Evolutionary conservation across 1,140 invertebrate genomes (phyloP).

Genomic region (Nymphalis io): DNA sequence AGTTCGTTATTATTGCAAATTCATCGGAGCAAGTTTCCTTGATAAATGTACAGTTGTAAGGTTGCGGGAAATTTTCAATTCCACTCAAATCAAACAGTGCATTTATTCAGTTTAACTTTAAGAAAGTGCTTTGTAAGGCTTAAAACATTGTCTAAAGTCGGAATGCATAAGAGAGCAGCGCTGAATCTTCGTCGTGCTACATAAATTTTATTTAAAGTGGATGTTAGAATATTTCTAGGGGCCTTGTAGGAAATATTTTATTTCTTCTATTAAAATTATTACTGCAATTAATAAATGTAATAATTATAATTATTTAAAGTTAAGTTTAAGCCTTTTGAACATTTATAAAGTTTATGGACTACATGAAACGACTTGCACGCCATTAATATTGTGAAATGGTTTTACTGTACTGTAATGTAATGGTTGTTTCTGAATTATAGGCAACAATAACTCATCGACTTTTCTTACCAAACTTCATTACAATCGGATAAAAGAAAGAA

Average conservation of each 20-base stretch:
- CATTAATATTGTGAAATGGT: no score
- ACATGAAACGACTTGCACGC: no score
- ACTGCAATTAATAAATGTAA: no score
- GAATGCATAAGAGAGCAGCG: conserved; percentile 37
- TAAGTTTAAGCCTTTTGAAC: no score
- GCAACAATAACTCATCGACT: no score
- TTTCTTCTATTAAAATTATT: neutral
- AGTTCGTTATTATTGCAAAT: conserved; percentile 43
- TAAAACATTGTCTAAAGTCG: conserved; percentile 40
- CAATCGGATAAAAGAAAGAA: no score
- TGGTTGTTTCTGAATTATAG: no score
- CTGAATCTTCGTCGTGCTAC: conserved; percentile 3
- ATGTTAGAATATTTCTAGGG: neutral
- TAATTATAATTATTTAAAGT: no score
- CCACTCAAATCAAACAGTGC: conserved; percentile 43
- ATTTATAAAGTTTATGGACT: no score
- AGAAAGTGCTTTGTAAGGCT: conserved; percentile 42
- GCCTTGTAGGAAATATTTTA: neutral
- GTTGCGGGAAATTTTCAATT: conserved; percentile 42
- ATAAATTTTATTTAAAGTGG: conserved; percentile 4
- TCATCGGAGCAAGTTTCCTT: conserved; percentile 30
- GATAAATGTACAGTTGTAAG: conserved; percentile 35
- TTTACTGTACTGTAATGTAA: no score
- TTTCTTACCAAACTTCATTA: no score
- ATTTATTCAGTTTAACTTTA: conserved; percentile 43